Conservation (phyloP, 2,797 vertebrate genomes). For the Leuciscus waleckii region DNA sequence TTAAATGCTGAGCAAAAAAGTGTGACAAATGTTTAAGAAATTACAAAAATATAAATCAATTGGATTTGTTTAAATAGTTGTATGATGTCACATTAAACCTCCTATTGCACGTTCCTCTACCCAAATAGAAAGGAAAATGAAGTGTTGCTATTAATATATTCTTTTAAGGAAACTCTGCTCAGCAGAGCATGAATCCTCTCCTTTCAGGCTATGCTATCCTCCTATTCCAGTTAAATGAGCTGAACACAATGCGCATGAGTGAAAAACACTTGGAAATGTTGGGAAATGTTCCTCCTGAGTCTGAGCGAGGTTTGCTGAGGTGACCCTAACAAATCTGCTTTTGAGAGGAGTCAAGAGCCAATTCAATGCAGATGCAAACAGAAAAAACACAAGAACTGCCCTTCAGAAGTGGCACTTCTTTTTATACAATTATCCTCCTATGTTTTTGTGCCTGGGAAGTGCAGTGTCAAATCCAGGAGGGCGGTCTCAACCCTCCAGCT, state of each 20-base stretch:
- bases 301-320: conserved; percentile 69
- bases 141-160: conserved; percentile 74
- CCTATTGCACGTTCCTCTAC: neutral
- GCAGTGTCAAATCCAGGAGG: conserved; percentile 48
- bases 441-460: conserved; percentile 57
- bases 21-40: neutral
- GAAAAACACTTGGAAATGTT: conserved; percentile 68
- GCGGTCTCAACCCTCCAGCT: conserved; percentile 45
- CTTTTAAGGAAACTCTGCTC: conserved; percentile 71
- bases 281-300: conserved; percentile 66
- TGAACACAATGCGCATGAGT: conserved; percentile 72
- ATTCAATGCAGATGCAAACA: conserved; percentile 63
- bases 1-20: neutral
- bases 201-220: conserved; percentile 73
- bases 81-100: conserved; percentile 5
- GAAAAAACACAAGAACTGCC: conserved; percentile 63
- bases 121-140: conserved; percentile 29
- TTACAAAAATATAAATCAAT: conserved; percentile 1
- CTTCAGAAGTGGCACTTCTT: conserved; percentile 65
- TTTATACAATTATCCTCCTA: conserved; percentile 60
- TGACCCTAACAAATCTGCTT: conserved; percentile 77
- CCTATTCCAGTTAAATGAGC: conserved; percentile 79
- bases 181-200: conserved; percentile 71
- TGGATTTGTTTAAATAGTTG: neutral
- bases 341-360: conserved; percentile 75